Conservation (phyloP, 1,140 invertebrate genomes). For the Saccostrea glomerata region DNA sequence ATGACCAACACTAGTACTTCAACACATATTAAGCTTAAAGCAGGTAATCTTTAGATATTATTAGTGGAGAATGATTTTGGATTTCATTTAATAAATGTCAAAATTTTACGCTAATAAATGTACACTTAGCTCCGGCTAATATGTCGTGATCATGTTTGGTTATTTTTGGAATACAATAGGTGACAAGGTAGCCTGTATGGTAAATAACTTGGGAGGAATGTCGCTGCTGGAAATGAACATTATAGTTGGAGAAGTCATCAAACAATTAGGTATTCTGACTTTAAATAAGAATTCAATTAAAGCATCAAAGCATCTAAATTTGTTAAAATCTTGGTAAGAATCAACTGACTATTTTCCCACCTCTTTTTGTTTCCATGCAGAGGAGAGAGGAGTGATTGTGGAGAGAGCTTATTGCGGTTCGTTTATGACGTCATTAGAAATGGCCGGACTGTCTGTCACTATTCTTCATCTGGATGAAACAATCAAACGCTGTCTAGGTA, state of each 20-base stretch:
- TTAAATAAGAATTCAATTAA: too few species aligned
- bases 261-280: constrained; percentile 72
- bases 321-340: not conserved
- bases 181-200: constrained; percentile 84
- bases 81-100: too few species aligned
- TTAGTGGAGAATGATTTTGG: too few species aligned
- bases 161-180: constrained; percentile 59
- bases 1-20: constrained; percentile 76
- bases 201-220: constrained; percentile 90
- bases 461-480: constrained; percentile 81
- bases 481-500: constrained; percentile 79
- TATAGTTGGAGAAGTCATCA: constrained; percentile 85
- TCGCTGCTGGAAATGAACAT: constrained; percentile 89
- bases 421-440: constrained; percentile 90
- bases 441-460: constrained; percentile 88
- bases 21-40: constrained; percentile 79
- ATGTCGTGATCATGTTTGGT: too few species aligned
- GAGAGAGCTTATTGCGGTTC: constrained; percentile 85
- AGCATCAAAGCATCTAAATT: not conserved
- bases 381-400: constrained; percentile 81
- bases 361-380: constrained; percentile 48
- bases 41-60: constrained; percentile 64
- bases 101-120: too few species aligned
- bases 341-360: not conserved
- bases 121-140: too few species aligned